These are phyloP conservation scores for Macrophya alboannulata DNA, from an alignment of 2,888 invertebrate genomes.

Conservation along the genomic window DNA sequence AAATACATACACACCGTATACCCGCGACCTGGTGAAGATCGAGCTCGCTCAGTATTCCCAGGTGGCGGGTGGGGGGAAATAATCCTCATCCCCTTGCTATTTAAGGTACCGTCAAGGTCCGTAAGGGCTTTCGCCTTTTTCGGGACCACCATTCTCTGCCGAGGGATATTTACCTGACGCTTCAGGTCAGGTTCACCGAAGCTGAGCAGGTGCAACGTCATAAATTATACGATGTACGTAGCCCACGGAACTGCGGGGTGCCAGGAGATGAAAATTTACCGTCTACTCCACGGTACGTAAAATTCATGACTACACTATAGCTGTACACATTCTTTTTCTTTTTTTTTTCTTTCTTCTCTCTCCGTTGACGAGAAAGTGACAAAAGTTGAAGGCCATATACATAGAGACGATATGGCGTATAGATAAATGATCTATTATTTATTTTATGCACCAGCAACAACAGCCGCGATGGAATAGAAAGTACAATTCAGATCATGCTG, in stretches of 20 bases:
- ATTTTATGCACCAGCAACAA: neutral
- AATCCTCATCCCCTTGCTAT: conserved; percentile 33
- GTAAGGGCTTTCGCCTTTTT: conserved; percentile 23
- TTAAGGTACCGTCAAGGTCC: neutral
- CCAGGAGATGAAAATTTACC: conserved; percentile 34
- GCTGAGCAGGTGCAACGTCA: conserved; percentile 41
- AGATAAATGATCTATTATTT: conserved; percentile 8
- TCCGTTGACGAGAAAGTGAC: conserved; percentile 25
- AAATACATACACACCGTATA: conserved; percentile 11
- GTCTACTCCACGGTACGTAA: conserved; percentile 3
- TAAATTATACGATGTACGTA: conserved; percentile 22
- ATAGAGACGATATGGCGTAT: neutral
- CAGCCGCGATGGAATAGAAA: conserved; percentile 42
- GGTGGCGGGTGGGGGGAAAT: conserved; percentile 20
- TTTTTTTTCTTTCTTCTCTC: neutral
- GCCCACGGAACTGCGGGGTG: neutral
- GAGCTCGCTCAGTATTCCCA: neutral
- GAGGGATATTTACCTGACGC: conserved; percentile 45
- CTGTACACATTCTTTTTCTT: neutral
- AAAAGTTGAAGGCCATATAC: conserved; percentile 2
- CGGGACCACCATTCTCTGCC: conserved; percentile 10
- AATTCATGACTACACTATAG: neutral
- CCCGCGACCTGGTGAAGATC: conserved; percentile 30
- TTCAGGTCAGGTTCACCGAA: conserved; percentile 18
- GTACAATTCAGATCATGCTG: conserved; percentile 46